Conservation (phyloP, 2,797 vertebrate genomes). For the Brachyrhaphis roseni region DNA sequence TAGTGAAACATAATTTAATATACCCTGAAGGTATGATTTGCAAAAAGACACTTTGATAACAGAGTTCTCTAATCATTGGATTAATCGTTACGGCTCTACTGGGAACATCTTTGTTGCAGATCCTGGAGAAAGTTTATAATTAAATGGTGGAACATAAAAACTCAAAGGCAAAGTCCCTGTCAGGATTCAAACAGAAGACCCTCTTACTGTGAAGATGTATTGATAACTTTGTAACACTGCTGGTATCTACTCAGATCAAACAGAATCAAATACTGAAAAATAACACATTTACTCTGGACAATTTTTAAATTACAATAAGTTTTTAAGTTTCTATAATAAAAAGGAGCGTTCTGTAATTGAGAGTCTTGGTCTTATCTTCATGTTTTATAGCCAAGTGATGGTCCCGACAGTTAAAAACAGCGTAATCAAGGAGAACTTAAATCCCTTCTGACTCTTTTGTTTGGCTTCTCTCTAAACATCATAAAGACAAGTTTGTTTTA, state of each 20-base stretch:
- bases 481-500: conserved; percentile 20
- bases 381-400: not conserved
- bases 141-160: not conserved
- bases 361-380: not conserved
- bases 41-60: not conserved
- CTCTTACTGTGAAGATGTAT: not conserved
- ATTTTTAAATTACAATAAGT: not conserved
- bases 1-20: too few species aligned
- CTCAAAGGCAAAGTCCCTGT: not conserved
- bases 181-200: not conserved
- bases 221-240: not conserved
- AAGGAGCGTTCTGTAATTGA: not conserved
- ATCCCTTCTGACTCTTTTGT: not conserved
- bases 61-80: not conserved
- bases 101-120: not conserved
- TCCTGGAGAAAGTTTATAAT: not conserved
- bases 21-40: not conserved
- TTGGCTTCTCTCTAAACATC: conserved; percentile 15
- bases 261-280: not conserved
- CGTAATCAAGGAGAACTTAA: not conserved
- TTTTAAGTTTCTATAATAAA: not conserved
- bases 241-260: not conserved
- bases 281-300: not conserved
- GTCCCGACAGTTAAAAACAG: not conserved
- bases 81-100: not conserved